phyloP scores from a whole-genome alignment of 2,113 vertebrate genomes.

The Pygathrix nemaeus region DNA sequence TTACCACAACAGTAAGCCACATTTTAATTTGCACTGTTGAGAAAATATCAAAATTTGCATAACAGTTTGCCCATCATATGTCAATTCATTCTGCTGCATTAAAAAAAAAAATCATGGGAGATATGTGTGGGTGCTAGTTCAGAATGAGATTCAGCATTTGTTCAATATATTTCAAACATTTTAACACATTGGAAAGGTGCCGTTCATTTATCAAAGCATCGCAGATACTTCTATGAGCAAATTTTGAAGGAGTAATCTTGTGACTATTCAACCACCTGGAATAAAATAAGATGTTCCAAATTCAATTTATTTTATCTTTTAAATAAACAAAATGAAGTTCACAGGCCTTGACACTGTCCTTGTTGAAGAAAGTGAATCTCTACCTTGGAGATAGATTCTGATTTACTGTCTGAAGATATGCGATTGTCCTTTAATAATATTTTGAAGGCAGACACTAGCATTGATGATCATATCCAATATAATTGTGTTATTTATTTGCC shows the following conservation, averaged over 20 bases:
- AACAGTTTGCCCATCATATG: constrained; percentile 13
- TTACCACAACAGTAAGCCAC: background rate
- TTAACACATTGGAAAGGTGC: constrained; percentile 36
- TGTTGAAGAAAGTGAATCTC: background rate
- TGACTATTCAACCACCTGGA: constrained; percentile 13
- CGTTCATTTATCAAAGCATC: constrained; percentile 13
- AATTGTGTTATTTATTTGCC: background rate
- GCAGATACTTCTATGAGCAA: background rate
- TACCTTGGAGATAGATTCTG: background rate
- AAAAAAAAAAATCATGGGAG: background rate
- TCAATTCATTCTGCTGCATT: background rate
- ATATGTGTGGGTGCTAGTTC: background rate
- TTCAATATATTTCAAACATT: constrained; percentile 24
- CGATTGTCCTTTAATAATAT: background rate
- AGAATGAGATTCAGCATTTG: background rate
- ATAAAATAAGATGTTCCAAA: constrained; percentile 22
- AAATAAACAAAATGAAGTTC: constrained; percentile 44
- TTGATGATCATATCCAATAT: background rate
- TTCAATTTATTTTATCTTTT: constrained; percentile 64
- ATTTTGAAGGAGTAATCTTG: constrained; percentile 15
- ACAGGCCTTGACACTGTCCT: background rate
- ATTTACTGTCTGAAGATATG: background rate
- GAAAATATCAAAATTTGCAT: constrained; percentile 73
- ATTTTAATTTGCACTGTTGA: constrained; percentile 49
- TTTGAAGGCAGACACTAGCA: background rate